A percentile compares a stretch with the other conserved stretches of the same genome.
Conservation (phyloP, 2,888 invertebrate genomes). For the Thera britannica region DNA sequence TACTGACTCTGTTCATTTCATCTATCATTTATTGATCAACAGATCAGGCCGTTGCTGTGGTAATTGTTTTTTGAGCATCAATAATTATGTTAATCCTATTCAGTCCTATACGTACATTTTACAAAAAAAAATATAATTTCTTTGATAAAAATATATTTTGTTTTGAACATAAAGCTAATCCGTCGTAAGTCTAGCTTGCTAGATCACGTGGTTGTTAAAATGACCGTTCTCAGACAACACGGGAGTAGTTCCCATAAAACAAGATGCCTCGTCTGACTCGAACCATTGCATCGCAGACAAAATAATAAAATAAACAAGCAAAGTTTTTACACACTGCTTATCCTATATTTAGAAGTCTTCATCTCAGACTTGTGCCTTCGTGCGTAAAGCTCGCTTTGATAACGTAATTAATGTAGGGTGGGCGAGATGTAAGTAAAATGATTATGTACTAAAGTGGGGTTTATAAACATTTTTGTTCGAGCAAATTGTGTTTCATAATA, state of each 20-base stretch:
- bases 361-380: conserved; percentile 24
- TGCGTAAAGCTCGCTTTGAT: conserved; percentile 38
- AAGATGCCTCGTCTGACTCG: conserved; percentile 7
- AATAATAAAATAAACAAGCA: conserved; percentile 16
- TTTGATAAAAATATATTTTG: no score
- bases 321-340: conserved; percentile 18
- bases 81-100: neutral
- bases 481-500: conserved; percentile 30
- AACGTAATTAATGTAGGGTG: conserved; percentile 41
- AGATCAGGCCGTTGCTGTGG: neutral
- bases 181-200: conserved; percentile 1
- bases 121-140: no score
- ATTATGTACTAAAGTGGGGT: conserved; percentile 36
- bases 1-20: conserved; percentile 15
- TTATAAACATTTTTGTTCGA: conserved; percentile 28
- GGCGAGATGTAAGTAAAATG: conserved; percentile 36
- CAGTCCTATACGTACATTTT: no score
- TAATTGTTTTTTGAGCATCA: neutral
- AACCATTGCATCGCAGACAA: conserved; percentile 14
- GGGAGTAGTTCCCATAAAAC: conserved; percentile 8
- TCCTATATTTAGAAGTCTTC: conserved; percentile 26
- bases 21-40: neutral
- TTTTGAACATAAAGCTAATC: neutral
- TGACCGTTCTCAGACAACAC: conserved; percentile 1
- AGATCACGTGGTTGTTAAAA: conserved; percentile 1